Base-by-base conservation (phyloP, 1,140 invertebrate species). In the Brachionus angularis region DNA sequence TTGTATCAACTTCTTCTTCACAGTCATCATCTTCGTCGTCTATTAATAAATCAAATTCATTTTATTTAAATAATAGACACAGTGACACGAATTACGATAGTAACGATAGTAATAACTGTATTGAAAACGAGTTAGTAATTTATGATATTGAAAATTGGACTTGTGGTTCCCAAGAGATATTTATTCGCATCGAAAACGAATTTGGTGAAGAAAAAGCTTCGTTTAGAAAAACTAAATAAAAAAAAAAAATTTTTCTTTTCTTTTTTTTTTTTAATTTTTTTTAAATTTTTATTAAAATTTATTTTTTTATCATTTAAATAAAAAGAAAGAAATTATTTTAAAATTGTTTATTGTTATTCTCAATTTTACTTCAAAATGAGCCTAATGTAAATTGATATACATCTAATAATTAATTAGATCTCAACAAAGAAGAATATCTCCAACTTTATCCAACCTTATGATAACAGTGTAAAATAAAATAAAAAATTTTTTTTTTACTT, bases 131-230 rank as follows among this genome's bases (percentile, higher is more conserved):
- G 25, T 36, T 67, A 31, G 47, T 67, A 47, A 29, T 67, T 21
- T 67, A 67, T 50, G 62, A 67, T 50, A 67, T 67, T 31, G 62
- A 67, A 67, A 67, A 67, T 67, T 67, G 62, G 62, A 67, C 62
- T 16, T 67, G 47, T 25, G 62, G 62, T 5, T 67, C 62, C 1
- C 62, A 67, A 33, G 62, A 67, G 25, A 67, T 67, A 29, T 67
- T 67, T 67, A 67, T 67, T 67, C 62, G 62, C n/a, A 46, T 67
- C 29, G 62, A 67, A 67, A 67, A 67, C 36, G 62, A 67, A 31
- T 67, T 47, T 36, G 62, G 62, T 16, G 62, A 67, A 50, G 62
- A 67, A 36, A 67, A 67, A 18, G 62, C 62, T 34, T 47, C 42
- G 16, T 67, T 67, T 67, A 67, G 47, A 50, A 67, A 67, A 67